phyloP scores from a whole-genome alignment of 2,888 invertebrate genomes.

The Ormyrus nitidulus region DNA sequence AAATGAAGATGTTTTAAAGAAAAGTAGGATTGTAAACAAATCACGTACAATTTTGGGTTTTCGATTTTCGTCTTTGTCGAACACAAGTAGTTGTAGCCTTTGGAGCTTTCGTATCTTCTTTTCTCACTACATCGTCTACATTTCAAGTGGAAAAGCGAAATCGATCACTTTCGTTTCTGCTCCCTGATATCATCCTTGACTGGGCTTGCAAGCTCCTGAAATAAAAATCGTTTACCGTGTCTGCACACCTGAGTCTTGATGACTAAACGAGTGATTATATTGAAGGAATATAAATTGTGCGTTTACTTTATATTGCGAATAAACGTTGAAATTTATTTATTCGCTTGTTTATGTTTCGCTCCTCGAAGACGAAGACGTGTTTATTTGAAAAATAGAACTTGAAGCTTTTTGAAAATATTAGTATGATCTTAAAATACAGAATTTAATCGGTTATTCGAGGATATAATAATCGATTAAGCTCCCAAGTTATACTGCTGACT shows the following conservation, averaged over 20 bases:
- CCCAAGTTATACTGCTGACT: no score
- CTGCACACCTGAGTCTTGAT: background rate
- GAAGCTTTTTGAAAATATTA: no score
- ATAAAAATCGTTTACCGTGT: conserved; percentile 11
- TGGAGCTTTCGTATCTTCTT: background rate
- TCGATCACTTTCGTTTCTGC: conserved; percentile 35
- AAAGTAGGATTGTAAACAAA: conserved; percentile 19
- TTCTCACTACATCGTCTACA: background rate
- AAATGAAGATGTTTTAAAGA: background rate
- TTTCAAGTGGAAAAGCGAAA: conserved; percentile 36
- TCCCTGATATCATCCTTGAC: conserved; percentile 20
- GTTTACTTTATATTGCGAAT: background rate
- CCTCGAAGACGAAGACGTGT: no score
- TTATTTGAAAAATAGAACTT: no score
- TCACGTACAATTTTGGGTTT: conserved; percentile 1
- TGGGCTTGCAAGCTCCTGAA: background rate
- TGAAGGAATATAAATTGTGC: no score
- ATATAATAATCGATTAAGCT: no score
- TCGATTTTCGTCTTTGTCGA: background rate
- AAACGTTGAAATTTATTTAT: background rate
- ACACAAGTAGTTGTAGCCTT: conserved; percentile 2
- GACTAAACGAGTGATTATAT: background rate
- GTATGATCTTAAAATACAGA: no score
- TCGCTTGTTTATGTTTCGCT: no score
- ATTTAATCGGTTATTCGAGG: no score